Evolutionary conservation across 1,140 invertebrate species (phyloP).

Genomic region (Macrostomum lignano): DNA sequence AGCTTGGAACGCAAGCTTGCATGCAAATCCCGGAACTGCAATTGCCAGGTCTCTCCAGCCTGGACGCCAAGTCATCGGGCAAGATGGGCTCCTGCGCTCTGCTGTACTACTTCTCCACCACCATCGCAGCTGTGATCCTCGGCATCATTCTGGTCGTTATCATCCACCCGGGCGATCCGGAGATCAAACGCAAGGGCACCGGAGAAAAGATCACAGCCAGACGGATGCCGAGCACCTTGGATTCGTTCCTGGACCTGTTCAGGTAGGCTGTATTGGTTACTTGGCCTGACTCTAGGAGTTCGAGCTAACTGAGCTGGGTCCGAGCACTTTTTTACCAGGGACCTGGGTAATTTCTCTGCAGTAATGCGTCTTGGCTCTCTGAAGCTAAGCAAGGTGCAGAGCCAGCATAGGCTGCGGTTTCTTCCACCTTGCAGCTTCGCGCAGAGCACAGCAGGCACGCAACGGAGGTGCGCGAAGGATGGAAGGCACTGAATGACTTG

Average conservation of each 20-base stretch:
- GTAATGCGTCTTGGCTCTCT: no score
- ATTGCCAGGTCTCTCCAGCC: slow-evolving; percentile 16
- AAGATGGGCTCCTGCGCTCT: slow-evolving; percentile 27
- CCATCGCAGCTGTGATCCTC: slow-evolving; percentile 28
- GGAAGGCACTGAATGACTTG: no score
- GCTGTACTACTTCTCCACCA: slow-evolving; percentile 29
- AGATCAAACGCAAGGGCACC: slow-evolving; percentile 7
- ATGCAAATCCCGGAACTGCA: neutral
- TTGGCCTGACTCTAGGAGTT: no score
- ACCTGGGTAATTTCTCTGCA: no score
- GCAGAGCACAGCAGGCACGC: no score
- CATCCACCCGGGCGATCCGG: slow-evolving; percentile 30
- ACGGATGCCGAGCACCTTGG: slow-evolving; percentile 42
- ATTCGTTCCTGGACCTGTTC: slow-evolving; percentile 68
- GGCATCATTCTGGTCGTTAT: slow-evolving; percentile 28
- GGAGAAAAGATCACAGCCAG: slow-evolving; percentile 10
- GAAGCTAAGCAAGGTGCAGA: no score
- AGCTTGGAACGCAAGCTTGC: no score
- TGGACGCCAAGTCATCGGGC: slow-evolving; percentile 23
- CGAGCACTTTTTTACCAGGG: no score
- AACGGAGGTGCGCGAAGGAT: no score
- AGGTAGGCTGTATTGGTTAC: slow-evolving; percentile 36
- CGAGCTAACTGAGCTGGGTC: no score
- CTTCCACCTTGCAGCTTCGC: no score
- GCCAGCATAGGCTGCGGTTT: no score